These are phyloP conservation scores for Salvelinus namaycush DNA, from an alignment of 2,113 vertebrate species.

Conservation along the genomic window DNA sequence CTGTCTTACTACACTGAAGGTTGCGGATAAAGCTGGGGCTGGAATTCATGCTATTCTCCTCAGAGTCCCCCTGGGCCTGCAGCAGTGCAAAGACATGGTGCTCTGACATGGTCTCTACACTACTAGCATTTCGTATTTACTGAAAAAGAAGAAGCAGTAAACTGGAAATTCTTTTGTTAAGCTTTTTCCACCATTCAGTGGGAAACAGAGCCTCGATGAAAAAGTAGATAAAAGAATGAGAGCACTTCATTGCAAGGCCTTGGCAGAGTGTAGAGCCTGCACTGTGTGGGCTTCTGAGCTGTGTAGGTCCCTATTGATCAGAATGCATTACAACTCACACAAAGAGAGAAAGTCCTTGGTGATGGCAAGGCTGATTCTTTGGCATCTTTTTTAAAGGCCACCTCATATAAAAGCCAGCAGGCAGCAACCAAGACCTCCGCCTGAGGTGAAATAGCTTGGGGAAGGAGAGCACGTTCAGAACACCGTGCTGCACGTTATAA, in stretches of 20 bases:
- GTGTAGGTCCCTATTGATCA: conserved; percentile 44
- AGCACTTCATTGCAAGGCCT: conserved; percentile 40
- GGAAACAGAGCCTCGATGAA: conserved; percentile 23
- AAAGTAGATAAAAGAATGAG: conserved; percentile 38
- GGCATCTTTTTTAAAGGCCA: conserved; percentile 30
- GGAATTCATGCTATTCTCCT: conserved; percentile 30
- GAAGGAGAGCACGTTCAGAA: conserved; percentile 4
- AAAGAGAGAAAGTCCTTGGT: conserved; percentile 45
- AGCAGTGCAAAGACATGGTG: conserved; percentile 20
- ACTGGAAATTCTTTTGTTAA: neutral
- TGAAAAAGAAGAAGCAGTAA: neutral
- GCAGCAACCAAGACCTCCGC: conserved; percentile 17
- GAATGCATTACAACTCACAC: conserved; percentile 33
- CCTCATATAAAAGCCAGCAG: conserved; percentile 26
- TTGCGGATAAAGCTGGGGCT: conserved; percentile 25
- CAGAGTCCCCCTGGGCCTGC: neutral
- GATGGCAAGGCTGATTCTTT: conserved; percentile 35
- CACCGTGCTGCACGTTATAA: neutral
- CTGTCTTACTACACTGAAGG: conserved; percentile 31
- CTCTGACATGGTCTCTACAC: conserved; percentile 3
- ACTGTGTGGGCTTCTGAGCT: conserved; percentile 34
- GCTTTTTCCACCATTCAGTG: conserved; percentile 11
- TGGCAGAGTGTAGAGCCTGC: conserved; percentile 34
- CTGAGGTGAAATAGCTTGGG: conserved; percentile 4
- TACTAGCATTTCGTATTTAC: conserved; percentile 33